Conservation (phyloP, 2,113 vertebrate genomes). For the Nettapus auritus region DNA sequence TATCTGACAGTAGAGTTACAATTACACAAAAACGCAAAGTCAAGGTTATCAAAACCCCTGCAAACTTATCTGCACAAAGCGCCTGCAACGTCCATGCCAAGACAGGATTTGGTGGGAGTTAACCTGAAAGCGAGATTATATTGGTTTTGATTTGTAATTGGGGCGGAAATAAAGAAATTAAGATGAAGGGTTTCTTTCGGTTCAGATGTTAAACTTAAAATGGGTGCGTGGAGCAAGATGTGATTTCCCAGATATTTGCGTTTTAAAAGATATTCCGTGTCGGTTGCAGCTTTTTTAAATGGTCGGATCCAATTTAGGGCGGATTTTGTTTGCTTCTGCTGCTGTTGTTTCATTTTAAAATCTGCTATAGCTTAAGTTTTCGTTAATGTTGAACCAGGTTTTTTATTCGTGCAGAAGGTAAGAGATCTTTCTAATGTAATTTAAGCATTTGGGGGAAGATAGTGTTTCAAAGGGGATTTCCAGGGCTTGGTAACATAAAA, state of each 20-base stretch:
- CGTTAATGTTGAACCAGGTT: background rate
- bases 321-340: background rate
- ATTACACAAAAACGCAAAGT: slow-evolving; percentile 66
- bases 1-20: background rate
- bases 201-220: background rate
- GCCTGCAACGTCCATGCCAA: background rate
- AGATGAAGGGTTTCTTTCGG: background rate
- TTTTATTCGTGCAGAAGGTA: background rate
- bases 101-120: slow-evolving; percentile 4
- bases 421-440: background rate
- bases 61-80: slow-evolving; percentile 16
- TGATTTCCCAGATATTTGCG: background rate
- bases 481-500: background rate
- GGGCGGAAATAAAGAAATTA: background rate
- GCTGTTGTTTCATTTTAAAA: background rate
- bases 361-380: background rate
- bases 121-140: background rate
- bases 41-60: slow-evolving; percentile 74
- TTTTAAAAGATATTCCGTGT: background rate
- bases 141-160: background rate
- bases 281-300: accelerated
- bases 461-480: background rate
- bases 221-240: background rate
- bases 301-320: background rate
- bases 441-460: background rate